A percentile compares a stretch with the other conserved stretches of the same genome.
These are phyloP conservation scores for Megatriorchis doriae DNA, from an alignment of 2,113 vertebrate genomes.

Conservation along the genomic window DNA sequence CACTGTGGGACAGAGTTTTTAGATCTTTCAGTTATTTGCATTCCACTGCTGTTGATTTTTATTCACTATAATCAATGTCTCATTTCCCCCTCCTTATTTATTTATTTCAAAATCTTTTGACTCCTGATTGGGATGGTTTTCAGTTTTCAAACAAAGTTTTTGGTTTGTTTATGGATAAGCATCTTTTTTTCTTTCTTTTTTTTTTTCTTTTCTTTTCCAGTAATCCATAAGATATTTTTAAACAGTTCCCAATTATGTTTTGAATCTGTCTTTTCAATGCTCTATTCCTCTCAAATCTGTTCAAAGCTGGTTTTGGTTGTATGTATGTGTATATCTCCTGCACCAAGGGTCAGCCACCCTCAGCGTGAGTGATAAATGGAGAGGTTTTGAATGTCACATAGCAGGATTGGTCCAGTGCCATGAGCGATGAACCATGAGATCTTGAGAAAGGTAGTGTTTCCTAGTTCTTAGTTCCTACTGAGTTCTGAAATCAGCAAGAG, in stretches of 20 bases:
- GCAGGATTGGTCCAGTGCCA: not conserved
- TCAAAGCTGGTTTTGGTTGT: not conserved
- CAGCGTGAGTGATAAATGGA: not conserved
- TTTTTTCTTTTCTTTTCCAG: rapidly evolving
- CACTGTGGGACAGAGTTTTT: not conserved
- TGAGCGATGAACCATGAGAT: not conserved
- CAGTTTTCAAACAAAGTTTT: not conserved
- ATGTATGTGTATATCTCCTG: not conserved
- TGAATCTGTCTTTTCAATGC: not conserved
- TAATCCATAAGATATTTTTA: not conserved
- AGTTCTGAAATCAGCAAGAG: not conserved
- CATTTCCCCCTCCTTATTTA: not conserved
- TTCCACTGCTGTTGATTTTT: not conserved
- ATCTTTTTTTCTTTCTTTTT: no score
- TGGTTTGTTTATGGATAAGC: not conserved
- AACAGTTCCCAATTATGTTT: not conserved
- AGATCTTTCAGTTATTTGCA: not conserved
- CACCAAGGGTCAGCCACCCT: not conserved
- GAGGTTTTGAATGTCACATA: not conserved
- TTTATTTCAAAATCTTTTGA: not conserved
- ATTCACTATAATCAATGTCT: not conserved
- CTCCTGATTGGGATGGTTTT: not conserved
- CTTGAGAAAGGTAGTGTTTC: not conserved
- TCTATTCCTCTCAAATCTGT: not conserved
- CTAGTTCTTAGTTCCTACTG: not conserved